These are phyloP conservation scores for Hypomecis atomaria DNA, from an alignment of 2,888 invertebrate genomes.

Conservation along the genomic window DNA sequence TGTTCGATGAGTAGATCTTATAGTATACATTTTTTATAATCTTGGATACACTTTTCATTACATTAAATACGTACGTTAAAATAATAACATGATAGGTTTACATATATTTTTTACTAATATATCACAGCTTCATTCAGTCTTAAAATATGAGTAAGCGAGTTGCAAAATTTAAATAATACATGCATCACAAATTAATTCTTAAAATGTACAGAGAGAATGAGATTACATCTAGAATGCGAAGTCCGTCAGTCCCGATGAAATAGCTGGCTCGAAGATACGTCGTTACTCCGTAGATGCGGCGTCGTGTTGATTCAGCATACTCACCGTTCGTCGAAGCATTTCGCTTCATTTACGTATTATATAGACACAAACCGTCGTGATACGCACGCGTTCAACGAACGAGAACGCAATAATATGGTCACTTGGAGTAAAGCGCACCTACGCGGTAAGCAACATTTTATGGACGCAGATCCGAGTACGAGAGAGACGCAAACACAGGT, in stretches of 20 bases:
- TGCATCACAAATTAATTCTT: neutral
- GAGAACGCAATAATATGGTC: slow-evolving; percentile 8
- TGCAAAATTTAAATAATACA: too few species aligned
- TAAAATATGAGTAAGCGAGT: too few species aligned
- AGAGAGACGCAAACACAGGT: slow-evolving; percentile 47
- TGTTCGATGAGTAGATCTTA: too few species aligned
- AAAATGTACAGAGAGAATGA: neutral
- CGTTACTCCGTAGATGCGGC: slow-evolving; percentile 1
- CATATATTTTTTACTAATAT: too few species aligned
- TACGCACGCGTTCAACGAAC: slow-evolving; percentile 2
- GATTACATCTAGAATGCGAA: neutral
- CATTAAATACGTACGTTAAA: too few species aligned
- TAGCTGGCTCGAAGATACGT: slow-evolving; percentile 9
- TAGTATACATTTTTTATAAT: too few species aligned
- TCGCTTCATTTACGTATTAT: slow-evolving; percentile 1
- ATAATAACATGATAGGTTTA: too few species aligned
- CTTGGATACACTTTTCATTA: too few species aligned
- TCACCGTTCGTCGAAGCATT: slow-evolving; percentile 2
- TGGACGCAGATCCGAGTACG: slow-evolving; percentile 27
- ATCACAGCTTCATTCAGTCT: too few species aligned
- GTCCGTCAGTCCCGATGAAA: neutral
- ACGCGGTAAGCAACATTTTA: slow-evolving; percentile 17
- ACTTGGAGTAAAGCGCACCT: slow-evolving; percentile 12
- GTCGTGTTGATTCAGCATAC: slow-evolving; percentile 6
- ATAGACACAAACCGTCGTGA: neutral